Percentiles rank a stretch among this genome's conserved stretches.
These are phyloP conservation scores for Leptogaster cylindrica DNA, from an alignment of 2,888 invertebrate species.

Conservation along the genomic window DNA sequence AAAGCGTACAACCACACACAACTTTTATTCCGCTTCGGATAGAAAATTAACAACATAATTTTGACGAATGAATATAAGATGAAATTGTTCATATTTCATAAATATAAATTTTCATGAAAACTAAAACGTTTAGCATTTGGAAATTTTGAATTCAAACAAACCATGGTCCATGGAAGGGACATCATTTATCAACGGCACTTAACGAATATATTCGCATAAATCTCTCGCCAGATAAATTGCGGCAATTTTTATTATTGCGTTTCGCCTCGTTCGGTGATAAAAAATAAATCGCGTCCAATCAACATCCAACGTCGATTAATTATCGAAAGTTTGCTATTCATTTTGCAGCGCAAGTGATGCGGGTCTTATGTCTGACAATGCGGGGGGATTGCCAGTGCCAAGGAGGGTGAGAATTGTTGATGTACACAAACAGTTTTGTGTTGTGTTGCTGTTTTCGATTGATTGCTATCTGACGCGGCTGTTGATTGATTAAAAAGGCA, in stretches of 20 bases:
- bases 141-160: too few relatives aligned
- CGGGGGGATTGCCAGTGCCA: background rate
- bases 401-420: too few relatives aligned
- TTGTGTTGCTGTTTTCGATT: conserved; percentile 28
- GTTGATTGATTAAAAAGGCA: conserved; percentile 41
- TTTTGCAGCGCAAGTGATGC: background rate
- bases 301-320: conserved; percentile 40
- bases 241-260: conserved; percentile 39
- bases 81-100: too few relatives aligned
- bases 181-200: conserved; percentile 40
- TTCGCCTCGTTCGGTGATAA: conserved; percentile 27
- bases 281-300: conserved; percentile 42
- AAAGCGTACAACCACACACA: too few relatives aligned
- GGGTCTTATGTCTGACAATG: background rate
- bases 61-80: too few relatives aligned
- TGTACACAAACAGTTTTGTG: conserved; percentile 11
- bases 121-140: too few relatives aligned
- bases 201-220: conserved; percentile 42
- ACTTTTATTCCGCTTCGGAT: too few relatives aligned
- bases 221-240: conserved; percentile 41
- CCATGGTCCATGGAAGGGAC: too few relatives aligned
- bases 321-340: conserved; percentile 24
- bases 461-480: conserved; percentile 34
- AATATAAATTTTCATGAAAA: too few relatives aligned
- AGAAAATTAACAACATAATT: too few relatives aligned